Percentiles rank a stretch among this genome's conserved stretches.
These are phyloP conservation scores for Dasyprocta punctata DNA, from an alignment of 2,113 vertebrate species.

Conservation along the genomic window DNA sequence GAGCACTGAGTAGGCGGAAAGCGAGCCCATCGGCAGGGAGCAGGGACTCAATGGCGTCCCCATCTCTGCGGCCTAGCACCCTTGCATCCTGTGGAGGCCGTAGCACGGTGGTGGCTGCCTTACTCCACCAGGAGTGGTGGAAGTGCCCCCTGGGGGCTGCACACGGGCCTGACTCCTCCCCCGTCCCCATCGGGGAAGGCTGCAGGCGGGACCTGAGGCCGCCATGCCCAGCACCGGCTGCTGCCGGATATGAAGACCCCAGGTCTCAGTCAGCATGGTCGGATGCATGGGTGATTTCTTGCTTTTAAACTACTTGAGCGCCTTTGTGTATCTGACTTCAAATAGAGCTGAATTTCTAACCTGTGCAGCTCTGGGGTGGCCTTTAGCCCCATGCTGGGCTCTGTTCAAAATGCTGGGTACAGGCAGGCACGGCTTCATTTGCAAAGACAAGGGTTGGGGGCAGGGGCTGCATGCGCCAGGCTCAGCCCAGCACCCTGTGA, in stretches of 20 bases:
- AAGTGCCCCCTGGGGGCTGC: rapidly evolving
- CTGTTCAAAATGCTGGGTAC: constrained; percentile 73
- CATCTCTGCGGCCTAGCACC: rapidly evolving
- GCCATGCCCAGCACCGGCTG: neutral
- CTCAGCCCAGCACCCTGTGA: constrained; percentile 77
- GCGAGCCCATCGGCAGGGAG: rapidly evolving
- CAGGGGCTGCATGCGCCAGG: constrained; percentile 54
- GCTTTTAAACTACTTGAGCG: constrained; percentile 8
- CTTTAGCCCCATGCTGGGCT: constrained; percentile 50
- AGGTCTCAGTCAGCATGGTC: neutral
- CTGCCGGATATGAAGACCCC: neutral
- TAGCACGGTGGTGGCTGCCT: too few relatives aligned
- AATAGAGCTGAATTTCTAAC: constrained; percentile 65
- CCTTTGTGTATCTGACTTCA: neutral
- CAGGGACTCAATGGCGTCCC: rapidly evolving
- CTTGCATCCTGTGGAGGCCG: rapidly evolving
- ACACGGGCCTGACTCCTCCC: rapidly evolving
- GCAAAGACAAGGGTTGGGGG: constrained; percentile 76
- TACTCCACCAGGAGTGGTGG: rapidly evolving
- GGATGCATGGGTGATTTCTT: rapidly evolving
- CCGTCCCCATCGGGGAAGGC: neutral
- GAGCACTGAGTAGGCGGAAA: neutral
- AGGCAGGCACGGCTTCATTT: constrained; percentile 83
- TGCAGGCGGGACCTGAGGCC: rapidly evolving
- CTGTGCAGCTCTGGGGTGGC: constrained; percentile 13